Evolutionary conservation across 1,140 invertebrate genomes (phyloP), one percentile per base, ranked within the genome.

Genomic region (Bombus soroeensis): DNA sequence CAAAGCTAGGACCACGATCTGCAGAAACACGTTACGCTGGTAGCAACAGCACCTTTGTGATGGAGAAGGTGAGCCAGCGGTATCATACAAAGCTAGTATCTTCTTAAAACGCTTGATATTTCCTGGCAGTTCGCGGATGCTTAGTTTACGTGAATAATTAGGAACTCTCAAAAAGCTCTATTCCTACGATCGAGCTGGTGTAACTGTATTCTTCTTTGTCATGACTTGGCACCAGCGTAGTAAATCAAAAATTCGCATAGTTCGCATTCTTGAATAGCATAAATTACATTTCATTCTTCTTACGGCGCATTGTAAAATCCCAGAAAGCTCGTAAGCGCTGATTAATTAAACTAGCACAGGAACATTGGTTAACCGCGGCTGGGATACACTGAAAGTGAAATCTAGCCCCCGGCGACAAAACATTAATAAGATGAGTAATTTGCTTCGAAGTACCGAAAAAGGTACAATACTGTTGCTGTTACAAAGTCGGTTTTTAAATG

Each of bases 1-100:
- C 83, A 88, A 88, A 85, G 87, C 87, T 39, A 53, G 37, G 53
- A 41, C n/a, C 4, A n/a, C 13, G 2, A n/a, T 22, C 71, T 43
- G 41, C 37, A 32, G 73, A 78, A 76, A 80, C 75, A 47, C 68
- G 32, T 70, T 80, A 73, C 77, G 25, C 71, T 41, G 77, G 25
- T 43, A 47, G 41, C 62, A 68, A 72, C 70, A 80, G 28, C 47
- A 85, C 62, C 77, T 74, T 70, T 81, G 78, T 64, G 59, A 74
- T 53, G 53, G 57, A 43, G 47, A 77, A 73, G 41, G 39, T 71
- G 64, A 71, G 37, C 78, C 53, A 34, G 34, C 41, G 68, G 28
- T 81, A 47, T 72, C 84, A n/a, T 47, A 8, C 9, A 32, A 41
- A 73, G 15, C 28, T 73, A 73, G n/a, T 47, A 15, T 43, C 15